These are phyloP conservation scores for Oriolus oriolus DNA, from an alignment of 2,113 vertebrate species.

Conservation along the genomic window DNA sequence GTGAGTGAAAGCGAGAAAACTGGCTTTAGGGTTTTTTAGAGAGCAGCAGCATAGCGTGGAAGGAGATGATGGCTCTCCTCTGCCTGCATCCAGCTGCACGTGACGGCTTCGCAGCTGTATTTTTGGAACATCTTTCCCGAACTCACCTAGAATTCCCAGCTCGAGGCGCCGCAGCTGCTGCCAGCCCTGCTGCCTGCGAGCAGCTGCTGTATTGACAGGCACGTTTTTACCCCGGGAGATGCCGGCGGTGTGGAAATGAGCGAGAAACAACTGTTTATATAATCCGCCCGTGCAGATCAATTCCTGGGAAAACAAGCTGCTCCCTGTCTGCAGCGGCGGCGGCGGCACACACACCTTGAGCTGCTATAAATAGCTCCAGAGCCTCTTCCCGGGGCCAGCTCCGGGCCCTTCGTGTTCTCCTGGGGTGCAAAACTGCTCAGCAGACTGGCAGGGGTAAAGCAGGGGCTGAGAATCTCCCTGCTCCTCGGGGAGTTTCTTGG, in stretches of 20 bases:
- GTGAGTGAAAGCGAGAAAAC: background rate
- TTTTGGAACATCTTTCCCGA: background rate
- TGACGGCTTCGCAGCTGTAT: background rate
- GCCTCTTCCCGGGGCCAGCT: background rate
- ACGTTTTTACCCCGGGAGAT: background rate
- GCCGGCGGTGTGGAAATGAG: background rate
- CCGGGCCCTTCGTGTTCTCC: background rate
- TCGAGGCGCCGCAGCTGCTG: background rate
- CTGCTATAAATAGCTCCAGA: background rate
- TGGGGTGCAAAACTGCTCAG: background rate
- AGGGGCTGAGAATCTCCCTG: background rate
- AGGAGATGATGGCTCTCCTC: background rate
- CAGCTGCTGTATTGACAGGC: conserved; percentile 39
- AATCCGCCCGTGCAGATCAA: background rate
- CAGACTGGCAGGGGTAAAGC: too few relatives aligned
- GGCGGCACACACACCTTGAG: background rate
- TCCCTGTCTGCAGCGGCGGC: background rate
- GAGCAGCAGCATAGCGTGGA: background rate
- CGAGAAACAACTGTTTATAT: conserved; percentile 13
- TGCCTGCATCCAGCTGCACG: background rate
- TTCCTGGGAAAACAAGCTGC: background rate
- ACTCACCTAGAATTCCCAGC: conserved; percentile 22
- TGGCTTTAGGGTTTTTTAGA: background rate
- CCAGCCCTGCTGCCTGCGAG: background rate
- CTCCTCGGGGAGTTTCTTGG: background rate